phyloP scores from a whole-genome alignment of 2,888 invertebrate species.

The Hedychridium roseum region DNA sequence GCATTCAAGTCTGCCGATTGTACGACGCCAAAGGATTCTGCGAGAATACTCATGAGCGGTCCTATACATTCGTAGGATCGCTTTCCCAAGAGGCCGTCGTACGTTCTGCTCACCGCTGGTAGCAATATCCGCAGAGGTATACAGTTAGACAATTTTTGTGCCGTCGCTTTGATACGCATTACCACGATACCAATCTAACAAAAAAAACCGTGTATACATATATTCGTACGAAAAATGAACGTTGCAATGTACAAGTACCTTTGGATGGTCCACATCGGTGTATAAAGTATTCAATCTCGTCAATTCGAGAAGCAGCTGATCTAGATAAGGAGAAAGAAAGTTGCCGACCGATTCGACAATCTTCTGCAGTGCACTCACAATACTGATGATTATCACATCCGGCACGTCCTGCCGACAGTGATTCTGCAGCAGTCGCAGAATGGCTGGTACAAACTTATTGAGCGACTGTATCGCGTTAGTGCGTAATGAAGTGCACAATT shows the following conservation, averaged over 20 bases:
- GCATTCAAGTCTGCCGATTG: constrained; percentile 72
- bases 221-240: constrained; percentile 25
- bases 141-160: constrained; percentile 73
- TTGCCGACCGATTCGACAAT: constrained; percentile 82
- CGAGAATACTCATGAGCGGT: constrained; percentile 78
- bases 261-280: constrained; percentile 51
- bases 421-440: constrained; percentile 72
- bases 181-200: constrained; percentile 62
- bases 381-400: constrained; percentile 73
- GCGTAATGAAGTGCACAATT: constrained; percentile 78
- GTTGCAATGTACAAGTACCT: constrained; percentile 47
- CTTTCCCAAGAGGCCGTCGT: constrained; percentile 70
- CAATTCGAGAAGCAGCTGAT: constrained; percentile 74
- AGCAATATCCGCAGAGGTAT: constrained; percentile 80
- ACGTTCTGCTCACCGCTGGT: constrained; percentile 76
- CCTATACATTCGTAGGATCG: constrained; percentile 71
- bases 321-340: constrained; percentile 87
- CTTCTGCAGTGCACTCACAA: constrained; percentile 81
- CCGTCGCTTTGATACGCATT: constrained; percentile 70
- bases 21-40: constrained; percentile 75
- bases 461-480: constrained; percentile 78
- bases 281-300: constrained; percentile 65
- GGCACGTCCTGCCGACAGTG: constrained; percentile 71
- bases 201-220: constrained; percentile 9
- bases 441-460: constrained; percentile 81